Base-by-base conservation (phyloP, 2,113 vertebrate species). In the Elanus axillaris region DNA sequence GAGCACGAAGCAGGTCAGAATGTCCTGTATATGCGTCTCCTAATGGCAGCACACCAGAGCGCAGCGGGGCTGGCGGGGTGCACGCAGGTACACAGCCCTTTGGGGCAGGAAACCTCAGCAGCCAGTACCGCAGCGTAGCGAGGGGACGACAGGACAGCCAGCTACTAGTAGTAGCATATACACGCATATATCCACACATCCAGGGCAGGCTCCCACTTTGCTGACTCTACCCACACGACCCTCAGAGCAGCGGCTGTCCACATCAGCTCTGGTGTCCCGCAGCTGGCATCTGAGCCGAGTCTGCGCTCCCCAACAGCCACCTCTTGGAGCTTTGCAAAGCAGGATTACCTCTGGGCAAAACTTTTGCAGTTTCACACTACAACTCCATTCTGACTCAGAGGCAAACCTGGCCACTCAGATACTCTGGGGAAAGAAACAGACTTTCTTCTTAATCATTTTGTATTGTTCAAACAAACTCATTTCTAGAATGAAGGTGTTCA, bases 101-200 rank as follows among this genome's bases (percentile, higher is more conserved):
- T 45, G 26, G 50, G 60, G 36, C 2, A 53, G 36, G 29, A 87
- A 88, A 68, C 9, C 16, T 43, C 52, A 43, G 22, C 3, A 87
- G 56, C 23, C 8, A 2, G 34, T 27, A 21, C n/a, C 31, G 47
- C 64, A 77, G 76, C 52, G 31, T 1, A 13, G 2, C 0, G 9
- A 62, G 20, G 32, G 40, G 20, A 80, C 6, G 4, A 55, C 32
- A 55, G 31, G 60, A n/a, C 32, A 91, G 38, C 34, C 69, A 47
- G 36, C 68, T 84, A 79, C 60, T 58, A 45, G 32, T 14, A 63
- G 50, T 22, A 45, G 29, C 36, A 27, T 6, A 12, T 7, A 52
- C 1, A 1, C 3, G 2, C 0, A 0, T 12, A 16, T 1, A 0
- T 62, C 47, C 60, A 50, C 53, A 58, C 40, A 55, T 9, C 40